A percentile compares a stretch with the other conserved stretches of the same genome.
These are phyloP conservation scores for Ciconia nigra DNA, from an alignment of 2,797 vertebrate genomes.

Conservation along the genomic window DNA sequence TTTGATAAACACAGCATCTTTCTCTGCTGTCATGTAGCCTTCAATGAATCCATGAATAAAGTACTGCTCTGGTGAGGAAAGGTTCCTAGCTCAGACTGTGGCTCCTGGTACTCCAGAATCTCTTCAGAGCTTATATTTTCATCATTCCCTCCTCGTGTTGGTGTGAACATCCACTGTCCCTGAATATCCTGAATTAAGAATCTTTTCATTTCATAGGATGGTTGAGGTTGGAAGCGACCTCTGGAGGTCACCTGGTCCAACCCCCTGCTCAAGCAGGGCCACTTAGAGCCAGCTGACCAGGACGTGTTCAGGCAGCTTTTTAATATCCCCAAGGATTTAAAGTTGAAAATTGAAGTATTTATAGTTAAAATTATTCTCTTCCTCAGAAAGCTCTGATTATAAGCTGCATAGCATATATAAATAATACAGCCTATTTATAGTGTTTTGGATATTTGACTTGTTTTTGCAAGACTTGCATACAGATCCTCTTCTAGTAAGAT, in stretches of 20 bases:
- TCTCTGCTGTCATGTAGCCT: background rate
- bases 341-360: background rate
- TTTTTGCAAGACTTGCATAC: background rate
- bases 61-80: background rate
- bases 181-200: background rate
- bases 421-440: background rate
- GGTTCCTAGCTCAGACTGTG: background rate
- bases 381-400: background rate
- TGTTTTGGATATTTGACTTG: background rate
- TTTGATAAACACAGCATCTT: background rate
- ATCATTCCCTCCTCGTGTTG: background rate
- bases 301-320: background rate
- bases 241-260: background rate
- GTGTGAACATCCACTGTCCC: background rate
- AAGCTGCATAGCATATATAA: background rate
- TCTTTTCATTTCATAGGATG: background rate
- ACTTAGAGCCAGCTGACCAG: background rate
- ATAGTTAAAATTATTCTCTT: background rate
- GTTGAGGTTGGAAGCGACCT: background rate
- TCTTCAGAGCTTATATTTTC: background rate
- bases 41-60: background rate
- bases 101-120: background rate
- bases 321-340: background rate
- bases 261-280: background rate
- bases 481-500: background rate